Base-by-base conservation (phyloP, 2,797 vertebrate species). In the Odontamblyopus lacepedii region DNA sequence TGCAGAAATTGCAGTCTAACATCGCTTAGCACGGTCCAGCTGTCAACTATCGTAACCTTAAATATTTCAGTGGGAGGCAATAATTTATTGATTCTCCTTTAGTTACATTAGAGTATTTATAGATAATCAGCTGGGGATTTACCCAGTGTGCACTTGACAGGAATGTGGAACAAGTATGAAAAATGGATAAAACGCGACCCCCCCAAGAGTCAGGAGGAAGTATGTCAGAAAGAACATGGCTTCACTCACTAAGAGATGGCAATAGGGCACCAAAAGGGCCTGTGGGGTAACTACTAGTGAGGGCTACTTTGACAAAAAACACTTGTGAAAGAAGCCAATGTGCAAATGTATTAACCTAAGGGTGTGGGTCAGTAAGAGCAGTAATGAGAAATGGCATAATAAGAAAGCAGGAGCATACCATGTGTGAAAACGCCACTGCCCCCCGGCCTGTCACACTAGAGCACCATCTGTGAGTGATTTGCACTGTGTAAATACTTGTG, bases 11-110 rank as follows among this genome's bases (percentile, higher is more conserved):
- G 62, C 71, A 81, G 65, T 64, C 71, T 76, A 69, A 79, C 82
- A 83, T 67, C 57, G 70, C 76, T 74, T 85, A 87, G 73, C 57
- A 50, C 71, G 29, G 78, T 67, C 80, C 75, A 80, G 79, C 78
- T 80, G 77, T 67, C 69, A 12, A 82, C 83, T 76, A 70, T 60
- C 26, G 30, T 70, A 75, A 78, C 30, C 53, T 67, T 92, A 80
- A 92, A 93, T 91, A 87, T 91, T 93, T 90, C 67, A 92, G 71
- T 63, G 7, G 75, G 74, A 86, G 73, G 81, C 67, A 72, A 92
- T 93, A 0, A 92, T 93, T 94, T 93, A 93, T 94, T 91, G 85
- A 94, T 91, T 85, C 70, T 79, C 71, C 79, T 83, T 90, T 80
- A 85, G 85, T 88, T 79, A 90, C 89, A 90, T 91, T 87, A 90